Percentiles rank a stretch among this genome's conserved stretches.
Evolutionary conservation across 2,113 vertebrate genomes (phyloP).

Genomic region (Ammospiza caudacuta): DNA sequence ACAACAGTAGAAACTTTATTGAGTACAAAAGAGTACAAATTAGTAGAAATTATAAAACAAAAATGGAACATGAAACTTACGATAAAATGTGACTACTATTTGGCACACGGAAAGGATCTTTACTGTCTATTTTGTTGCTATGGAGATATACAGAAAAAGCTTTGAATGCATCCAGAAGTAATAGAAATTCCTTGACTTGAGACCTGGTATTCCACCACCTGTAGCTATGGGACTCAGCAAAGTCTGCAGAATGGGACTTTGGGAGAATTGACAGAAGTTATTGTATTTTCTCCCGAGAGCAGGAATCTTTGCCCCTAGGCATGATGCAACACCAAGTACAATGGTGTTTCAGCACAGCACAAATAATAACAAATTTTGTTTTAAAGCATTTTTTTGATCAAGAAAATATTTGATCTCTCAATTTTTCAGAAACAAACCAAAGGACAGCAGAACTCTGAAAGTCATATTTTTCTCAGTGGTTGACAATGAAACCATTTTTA

Average conservation of each 20-base stretch:
- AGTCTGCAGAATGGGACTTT: background rate
- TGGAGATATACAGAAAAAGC: background rate
- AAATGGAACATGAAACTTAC: background rate
- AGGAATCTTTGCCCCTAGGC: background rate
- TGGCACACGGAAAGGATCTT: background rate
- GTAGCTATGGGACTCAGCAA: background rate
- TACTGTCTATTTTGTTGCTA: background rate
- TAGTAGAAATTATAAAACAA: background rate
- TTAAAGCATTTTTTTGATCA: background rate
- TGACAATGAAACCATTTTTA: background rate
- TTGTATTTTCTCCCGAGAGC: background rate
- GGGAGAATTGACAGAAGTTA: background rate
- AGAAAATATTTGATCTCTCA: background rate
- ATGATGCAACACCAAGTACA: background rate
- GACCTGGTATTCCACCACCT: background rate
- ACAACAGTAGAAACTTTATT: background rate
- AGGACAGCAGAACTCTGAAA: background rate
- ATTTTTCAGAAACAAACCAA: background rate
- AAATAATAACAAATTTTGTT: background rate
- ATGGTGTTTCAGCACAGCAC: background rate
- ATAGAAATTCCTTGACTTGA: background rate
- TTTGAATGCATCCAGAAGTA: background rate
- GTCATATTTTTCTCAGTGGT: background rate
- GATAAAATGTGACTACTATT: background rate
- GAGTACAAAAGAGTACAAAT: background rate